phyloP scores from a whole-genome alignment of 2,888 invertebrate species.

The Andrena marginata region DNA sequence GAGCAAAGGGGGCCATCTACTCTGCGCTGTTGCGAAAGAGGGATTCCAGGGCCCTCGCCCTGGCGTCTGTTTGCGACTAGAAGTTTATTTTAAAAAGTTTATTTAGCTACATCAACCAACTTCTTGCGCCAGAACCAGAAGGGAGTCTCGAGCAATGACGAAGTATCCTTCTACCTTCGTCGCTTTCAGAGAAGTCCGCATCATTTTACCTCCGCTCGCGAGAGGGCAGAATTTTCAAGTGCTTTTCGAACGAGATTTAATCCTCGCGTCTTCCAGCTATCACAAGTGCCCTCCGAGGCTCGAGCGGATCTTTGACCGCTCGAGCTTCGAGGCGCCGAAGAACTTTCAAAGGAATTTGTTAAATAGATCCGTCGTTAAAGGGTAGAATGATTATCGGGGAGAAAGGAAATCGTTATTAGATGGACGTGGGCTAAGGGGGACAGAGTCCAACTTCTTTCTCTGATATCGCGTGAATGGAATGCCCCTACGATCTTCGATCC shows the following conservation, averaged over 20 bases:
- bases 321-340: neutral
- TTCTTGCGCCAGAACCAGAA: no score
- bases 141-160: no score
- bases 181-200: neutral
- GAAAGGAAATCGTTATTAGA: conserved; percentile 29
- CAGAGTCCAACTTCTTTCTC: neutral
- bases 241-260: conserved; percentile 4
- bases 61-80: conserved; percentile 24
- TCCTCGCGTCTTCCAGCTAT: neutral
- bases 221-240: neutral
- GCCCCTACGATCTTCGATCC: neutral
- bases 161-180: neutral
- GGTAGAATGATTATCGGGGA: neutral
- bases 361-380: conserved; percentile 10
- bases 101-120: no score
- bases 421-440: neutral
- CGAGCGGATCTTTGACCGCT: neutral
- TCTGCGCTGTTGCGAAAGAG: neutral
- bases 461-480: conserved; percentile 18
- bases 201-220: neutral
- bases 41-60: neutral
- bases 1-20: neutral
- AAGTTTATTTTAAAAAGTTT: conserved; percentile 6
- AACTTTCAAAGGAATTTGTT: conserved; percentile 6
- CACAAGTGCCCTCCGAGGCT: neutral